Base-by-base conservation (phyloP, 2,888 invertebrate genomes). In the Hermaeophaga mercurialis region DNA sequence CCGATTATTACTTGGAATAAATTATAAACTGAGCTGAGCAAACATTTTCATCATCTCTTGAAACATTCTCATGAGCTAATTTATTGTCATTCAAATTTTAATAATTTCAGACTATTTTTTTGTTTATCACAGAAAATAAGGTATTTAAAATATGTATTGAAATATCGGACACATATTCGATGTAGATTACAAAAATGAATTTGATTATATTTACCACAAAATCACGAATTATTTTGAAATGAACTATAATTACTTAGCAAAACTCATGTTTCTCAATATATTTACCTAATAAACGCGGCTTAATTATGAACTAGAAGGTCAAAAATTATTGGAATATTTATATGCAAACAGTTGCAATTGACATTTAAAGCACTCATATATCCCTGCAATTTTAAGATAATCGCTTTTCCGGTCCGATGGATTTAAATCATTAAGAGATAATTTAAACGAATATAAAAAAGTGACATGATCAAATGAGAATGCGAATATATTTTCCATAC, bases 361-460 rank as follows among this genome's bases (percentile, higher is more conserved):
- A 36, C 36, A 36, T 36, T 36, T 36, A 17, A 17, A 17, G 2
- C 36, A 36, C 17, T 36, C 36, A 36, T 36, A 36, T 36, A 36
- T 36, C 3, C 15, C 17, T 17, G 17, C 3, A 15, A 36, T 17
- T 36, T 36, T 36, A 36, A 36, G 36, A 36, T 36, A 36, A 36
- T 17, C 36, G 36, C 3, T 36, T 36, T 36, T 36, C 15, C 17
- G 36, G 36, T 36, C 9, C 17, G 36, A 15, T 36, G 36, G 17
- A 14, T 36, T 36, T 17, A 15, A 36, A 36, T 36, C 36, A 36
- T 36, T 36, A 36, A 36, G 36, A 36, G 15, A n/a, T n/a, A n/a
- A n/a, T 4, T 36, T 8, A 36, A 17, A 36, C 36, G 17, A 9
- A 36, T 9, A 5, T 36, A 15, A 36, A 17, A 3, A 36, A 17